These are phyloP conservation scores for Atherix ibis DNA, from an alignment of 2,888 invertebrate genomes.

Conservation along the genomic window DNA sequence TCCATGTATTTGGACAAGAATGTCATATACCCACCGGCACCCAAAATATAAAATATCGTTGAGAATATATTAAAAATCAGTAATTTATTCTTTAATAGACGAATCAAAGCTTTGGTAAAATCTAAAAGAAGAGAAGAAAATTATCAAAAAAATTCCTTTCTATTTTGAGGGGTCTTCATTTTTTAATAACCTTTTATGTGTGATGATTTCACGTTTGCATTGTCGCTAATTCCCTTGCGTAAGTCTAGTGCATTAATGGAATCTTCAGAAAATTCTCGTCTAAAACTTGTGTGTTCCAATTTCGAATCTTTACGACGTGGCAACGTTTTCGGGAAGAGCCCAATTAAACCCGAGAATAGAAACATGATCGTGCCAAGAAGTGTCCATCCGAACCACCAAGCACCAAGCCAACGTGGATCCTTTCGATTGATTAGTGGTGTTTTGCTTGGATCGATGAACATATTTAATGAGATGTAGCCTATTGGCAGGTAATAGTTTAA, in stretches of 20 bases:
- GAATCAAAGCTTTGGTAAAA: slow-evolving; percentile 40
- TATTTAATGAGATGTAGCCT: slow-evolving; percentile 34
- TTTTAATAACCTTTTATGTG: neutral
- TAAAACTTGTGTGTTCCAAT: neutral
- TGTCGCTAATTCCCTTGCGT: too few relatives aligned
- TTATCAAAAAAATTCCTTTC: slow-evolving; percentile 1
- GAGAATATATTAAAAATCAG: slow-evolving; percentile 49
- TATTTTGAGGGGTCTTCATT: slow-evolving; percentile 1
- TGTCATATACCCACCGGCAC: slow-evolving; percentile 48
- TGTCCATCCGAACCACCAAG: slow-evolving; percentile 62
- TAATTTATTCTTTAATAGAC: slow-evolving; percentile 46
- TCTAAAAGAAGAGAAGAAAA: slow-evolving; percentile 25
- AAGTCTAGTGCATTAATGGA: neutral
- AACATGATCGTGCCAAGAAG: slow-evolving; percentile 38
- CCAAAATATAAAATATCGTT: slow-evolving; percentile 47
- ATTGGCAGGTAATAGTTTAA: neutral
- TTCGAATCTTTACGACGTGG: too few relatives aligned
- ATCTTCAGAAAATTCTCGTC: too few relatives aligned
- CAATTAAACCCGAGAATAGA: slow-evolving; percentile 43
- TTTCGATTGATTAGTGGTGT: slow-evolving; percentile 41
- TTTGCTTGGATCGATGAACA: slow-evolving; percentile 42
- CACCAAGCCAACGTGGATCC: slow-evolving; percentile 54
- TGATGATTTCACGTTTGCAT: neutral
- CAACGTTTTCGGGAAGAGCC: slow-evolving; percentile 42
- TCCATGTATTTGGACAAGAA: slow-evolving; percentile 61